Conservation (phyloP, 2,888 invertebrate genomes). For the Cataglyphis albicans region DNA sequence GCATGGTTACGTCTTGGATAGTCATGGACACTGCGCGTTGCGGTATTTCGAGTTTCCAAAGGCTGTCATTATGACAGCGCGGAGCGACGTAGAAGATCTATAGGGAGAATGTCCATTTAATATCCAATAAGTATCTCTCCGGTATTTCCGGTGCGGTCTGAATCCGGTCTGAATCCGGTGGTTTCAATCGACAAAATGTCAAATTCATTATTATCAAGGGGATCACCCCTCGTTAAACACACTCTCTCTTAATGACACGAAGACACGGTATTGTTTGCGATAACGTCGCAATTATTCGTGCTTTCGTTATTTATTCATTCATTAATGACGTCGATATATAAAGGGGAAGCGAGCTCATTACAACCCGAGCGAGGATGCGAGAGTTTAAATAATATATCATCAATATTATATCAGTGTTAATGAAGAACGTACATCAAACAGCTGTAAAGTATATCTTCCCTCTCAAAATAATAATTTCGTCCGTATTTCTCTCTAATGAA, state of each 20-base stretch:
- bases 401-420: slow-evolving; percentile 14
- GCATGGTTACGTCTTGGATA: slow-evolving; percentile 58
- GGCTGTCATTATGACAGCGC: slow-evolving; percentile 49
- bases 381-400: slow-evolving; percentile 13
- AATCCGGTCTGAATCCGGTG: background rate
- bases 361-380: background rate
- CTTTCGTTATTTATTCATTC: slow-evolving; percentile 23
- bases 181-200: slow-evolving; percentile 5
- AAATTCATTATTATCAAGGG: slow-evolving; percentile 15
- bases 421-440: slow-evolving; percentile 1
- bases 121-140: slow-evolving; percentile 42
- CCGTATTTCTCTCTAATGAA: slow-evolving; percentile 12
- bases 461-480: slow-evolving; percentile 3
- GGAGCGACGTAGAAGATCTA: slow-evolving; percentile 37
- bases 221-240: background rate
- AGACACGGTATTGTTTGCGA: background rate
- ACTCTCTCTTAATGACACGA: slow-evolving; percentile 5
- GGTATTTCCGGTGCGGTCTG: background rate
- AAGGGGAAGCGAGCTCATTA: background rate
- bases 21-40: slow-evolving; percentile 50
- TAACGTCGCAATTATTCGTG: slow-evolving; percentile 40
- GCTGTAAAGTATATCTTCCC: background rate
- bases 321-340: slow-evolving; percentile 25
- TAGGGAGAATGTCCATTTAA: slow-evolving; percentile 56
- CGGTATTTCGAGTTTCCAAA: slow-evolving; percentile 51